Evolutionary conservation across 1,140 invertebrate genomes (phyloP), one percentile per base, ranked within the genome.

Genomic region (Hesperophylax magnus): DNA sequence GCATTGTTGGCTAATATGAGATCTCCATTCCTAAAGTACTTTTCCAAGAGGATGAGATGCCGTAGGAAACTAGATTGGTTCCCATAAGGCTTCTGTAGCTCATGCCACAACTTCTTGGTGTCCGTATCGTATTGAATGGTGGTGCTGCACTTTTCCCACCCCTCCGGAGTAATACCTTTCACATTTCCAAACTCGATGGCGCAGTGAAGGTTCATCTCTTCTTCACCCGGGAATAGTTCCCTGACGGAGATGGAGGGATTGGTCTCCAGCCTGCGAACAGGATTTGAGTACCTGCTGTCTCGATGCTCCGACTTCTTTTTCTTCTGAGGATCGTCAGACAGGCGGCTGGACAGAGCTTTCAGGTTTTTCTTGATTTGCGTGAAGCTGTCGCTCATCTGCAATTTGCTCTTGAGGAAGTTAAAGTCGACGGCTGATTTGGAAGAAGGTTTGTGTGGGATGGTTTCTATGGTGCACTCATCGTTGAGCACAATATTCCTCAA

Each of bases 11-110:
- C 92, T 39, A 96, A 86, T 1, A 95, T 89, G 8, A 97, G 86
- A 84, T 96, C 95, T 6, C 95, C 95, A 81, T 93, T 93, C 58
- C 93, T 90, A 81, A 94, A 95, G 87, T 96, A 96, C 85, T 96
- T 96, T 79, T 97, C 95, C 77, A 96, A 85, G 1, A 97, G 89
- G 60, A 96, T 93, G 7, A 97, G 86, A 88, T 97, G 95, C 7
- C 95, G 90, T 1, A 97, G 87, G 84, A 97, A 97, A 77, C 94
- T 95, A 61, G 94, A 95, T 85, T 95, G 94, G 85, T 96, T 97
- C 3, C 95, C 95, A 83, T 97, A 96, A 0, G 95, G 95, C 86
- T 94, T 93, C 85, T 96, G 95, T 31, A 97, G 85, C 80, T 95
- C 93, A 77, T 94, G 93, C 95, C 95, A 97, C 6, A 96, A 88